phyloP scores from a whole-genome alignment of 2,113 vertebrate genomes.

The Notechis scutatus region DNA sequence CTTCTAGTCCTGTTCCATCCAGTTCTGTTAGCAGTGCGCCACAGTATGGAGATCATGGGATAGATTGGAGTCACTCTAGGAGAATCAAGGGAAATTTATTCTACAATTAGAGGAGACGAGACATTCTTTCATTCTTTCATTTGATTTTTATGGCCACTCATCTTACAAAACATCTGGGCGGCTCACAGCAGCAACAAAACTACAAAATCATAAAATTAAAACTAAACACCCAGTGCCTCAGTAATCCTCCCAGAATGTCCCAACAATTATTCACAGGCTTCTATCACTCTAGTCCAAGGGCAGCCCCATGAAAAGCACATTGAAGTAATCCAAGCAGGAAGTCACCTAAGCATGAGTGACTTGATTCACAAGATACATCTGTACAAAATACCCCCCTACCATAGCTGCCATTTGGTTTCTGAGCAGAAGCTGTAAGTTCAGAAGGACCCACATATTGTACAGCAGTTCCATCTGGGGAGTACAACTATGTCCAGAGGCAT shows the following conservation, averaged over 20 bases:
- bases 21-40: neutral
- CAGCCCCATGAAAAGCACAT: neutral
- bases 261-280: neutral
- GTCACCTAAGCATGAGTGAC: neutral
- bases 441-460: neutral
- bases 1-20: neutral
- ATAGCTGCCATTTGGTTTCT: neutral
- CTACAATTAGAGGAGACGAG: neutral
- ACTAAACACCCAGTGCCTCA: neutral
- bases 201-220: neutral
- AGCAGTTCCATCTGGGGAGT: neutral
- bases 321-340: neutral
- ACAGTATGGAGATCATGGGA: neutral
- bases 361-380: neutral
- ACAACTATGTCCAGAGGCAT: neutral
- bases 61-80: neutral
- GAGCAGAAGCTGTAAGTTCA: neutral
- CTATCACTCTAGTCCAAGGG: neutral
- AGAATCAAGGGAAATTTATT: neutral
- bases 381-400: neutral
- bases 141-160: neutral
- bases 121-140: neutral
- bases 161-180: neutral
- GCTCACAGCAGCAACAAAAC: neutral
- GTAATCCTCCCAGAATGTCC: neutral